Conservation (phyloP, 2,888 invertebrate genomes). For the Bursaphelenchus okinawaensis region DNA sequence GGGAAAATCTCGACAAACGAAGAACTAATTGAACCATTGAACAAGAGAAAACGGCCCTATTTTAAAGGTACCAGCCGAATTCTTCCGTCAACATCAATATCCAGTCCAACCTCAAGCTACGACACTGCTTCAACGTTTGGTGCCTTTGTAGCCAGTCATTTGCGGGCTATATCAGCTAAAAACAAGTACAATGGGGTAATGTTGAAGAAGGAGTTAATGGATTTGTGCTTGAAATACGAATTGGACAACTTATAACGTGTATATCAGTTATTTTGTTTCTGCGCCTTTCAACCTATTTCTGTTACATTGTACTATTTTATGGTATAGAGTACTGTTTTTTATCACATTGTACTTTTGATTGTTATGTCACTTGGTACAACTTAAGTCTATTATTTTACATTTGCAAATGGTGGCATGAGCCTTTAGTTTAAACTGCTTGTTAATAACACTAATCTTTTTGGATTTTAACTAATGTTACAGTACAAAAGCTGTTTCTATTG, state of each 20-base stretch:
- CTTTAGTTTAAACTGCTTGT: no score
- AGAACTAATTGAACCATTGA: not conserved
- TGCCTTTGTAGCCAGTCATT: slow-evolving; percentile 9
- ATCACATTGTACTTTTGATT: no score
- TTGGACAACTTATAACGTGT: not conserved
- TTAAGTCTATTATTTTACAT: no score
- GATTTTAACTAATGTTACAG: no score
- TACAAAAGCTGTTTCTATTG: no score
- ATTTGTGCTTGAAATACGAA: slow-evolving; percentile 12
- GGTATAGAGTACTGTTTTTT: not conserved
- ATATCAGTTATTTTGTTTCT: not conserved
- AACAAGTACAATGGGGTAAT: slow-evolving; percentile 3
- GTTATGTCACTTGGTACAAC: no score
- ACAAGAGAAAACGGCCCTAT: not conserved
- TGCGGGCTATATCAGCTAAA: slow-evolving; percentile 1
- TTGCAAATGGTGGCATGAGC: no score
- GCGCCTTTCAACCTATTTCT: no score
- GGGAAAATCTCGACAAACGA: not conserved
- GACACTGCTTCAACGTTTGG: not conserved
- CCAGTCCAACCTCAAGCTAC: not conserved
- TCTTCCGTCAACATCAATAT: not conserved
- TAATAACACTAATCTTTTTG: no score
- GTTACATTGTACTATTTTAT: not conserved
- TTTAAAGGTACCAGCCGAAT: not conserved
- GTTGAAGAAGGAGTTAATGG: slow-evolving; percentile 6